These are phyloP conservation scores for Patella depressa DNA, from an alignment of 2,888 invertebrate species.

Conservation along the genomic window DNA sequence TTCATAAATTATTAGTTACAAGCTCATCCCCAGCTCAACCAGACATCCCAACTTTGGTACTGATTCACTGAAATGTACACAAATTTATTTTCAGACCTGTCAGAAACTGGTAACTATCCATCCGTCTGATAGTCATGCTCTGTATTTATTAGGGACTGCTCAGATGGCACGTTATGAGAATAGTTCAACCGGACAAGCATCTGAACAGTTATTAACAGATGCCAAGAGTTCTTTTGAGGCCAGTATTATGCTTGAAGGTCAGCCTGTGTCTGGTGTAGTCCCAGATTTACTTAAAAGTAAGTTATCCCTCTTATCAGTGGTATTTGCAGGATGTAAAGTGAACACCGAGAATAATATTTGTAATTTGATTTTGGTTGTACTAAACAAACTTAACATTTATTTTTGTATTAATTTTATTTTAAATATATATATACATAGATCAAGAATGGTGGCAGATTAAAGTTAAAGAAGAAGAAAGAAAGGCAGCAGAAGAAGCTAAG, in stretches of 20 bases:
- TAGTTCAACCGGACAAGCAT: slow-evolving; percentile 54
- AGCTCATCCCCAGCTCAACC: too few relatives aligned
- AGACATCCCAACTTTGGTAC: too few relatives aligned
- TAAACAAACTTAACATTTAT: too few relatives aligned
- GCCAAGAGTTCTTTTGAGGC: slow-evolving; percentile 60
- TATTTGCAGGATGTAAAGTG: background rate
- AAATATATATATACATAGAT: slow-evolving; percentile 37
- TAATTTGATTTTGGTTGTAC: background rate
- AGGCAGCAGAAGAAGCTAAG: slow-evolving; percentile 50
- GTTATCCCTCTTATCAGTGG: background rate
- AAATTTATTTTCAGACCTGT: slow-evolving; percentile 54
- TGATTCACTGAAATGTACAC: too few relatives aligned
- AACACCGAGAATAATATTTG: background rate
- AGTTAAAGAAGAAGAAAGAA: slow-evolving; percentile 53
- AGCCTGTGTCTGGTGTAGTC: slow-evolving; percentile 58
- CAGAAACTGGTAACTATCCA: slow-evolving; percentile 64
- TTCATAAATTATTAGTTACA: too few relatives aligned
- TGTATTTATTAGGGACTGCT: slow-evolving; percentile 63
- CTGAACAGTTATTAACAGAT: slow-evolving; percentile 54
- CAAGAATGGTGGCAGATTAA: slow-evolving; percentile 67
- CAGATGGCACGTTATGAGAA: slow-evolving; percentile 65
- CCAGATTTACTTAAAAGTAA: slow-evolving; percentile 58
- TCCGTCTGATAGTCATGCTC: slow-evolving; percentile 63
- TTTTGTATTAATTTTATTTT: background rate
- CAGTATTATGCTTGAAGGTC: slow-evolving; percentile 65